phyloP scores from a whole-genome alignment of 2,888 invertebrate species.

The Drosophila paranaensis region DNA sequence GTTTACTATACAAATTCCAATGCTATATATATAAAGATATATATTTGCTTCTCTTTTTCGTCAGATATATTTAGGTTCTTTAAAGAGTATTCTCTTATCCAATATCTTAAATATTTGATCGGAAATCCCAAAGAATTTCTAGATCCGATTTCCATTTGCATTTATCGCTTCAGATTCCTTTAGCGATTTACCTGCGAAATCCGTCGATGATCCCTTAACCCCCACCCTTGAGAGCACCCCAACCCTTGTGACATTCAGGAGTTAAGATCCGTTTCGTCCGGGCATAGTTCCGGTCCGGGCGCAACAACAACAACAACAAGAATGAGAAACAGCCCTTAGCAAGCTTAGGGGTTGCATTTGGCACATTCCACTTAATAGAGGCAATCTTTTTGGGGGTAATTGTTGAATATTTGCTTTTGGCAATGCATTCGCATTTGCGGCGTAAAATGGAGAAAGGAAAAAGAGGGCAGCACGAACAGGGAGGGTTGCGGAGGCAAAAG shows the following conservation, averaged over 20 bases:
- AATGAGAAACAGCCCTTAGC: conserved; percentile 55
- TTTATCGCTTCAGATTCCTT: neutral
- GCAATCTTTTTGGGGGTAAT: conserved; percentile 64
- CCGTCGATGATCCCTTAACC: neutral
- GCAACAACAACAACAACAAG: neutral
- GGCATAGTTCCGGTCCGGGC: conserved; percentile 21
- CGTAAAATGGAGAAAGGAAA: conserved; percentile 62
- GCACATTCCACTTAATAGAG: conserved; percentile 25
- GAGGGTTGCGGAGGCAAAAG: conserved; percentile 12
- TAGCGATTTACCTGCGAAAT: neutral
- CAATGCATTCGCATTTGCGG: conserved; percentile 27
- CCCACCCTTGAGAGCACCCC: neutral
- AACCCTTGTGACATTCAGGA: neutral
- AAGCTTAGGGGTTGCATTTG: conserved; percentile 56
- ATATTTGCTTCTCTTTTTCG: no score
- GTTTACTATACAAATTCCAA: no score
- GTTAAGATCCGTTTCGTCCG: conserved; percentile 20
- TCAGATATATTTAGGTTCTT: no score
- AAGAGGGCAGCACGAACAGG: neutral
- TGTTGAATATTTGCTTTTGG: conserved; percentile 55
- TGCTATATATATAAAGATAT: no score
- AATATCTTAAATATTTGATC: no score
- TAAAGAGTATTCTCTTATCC: no score
- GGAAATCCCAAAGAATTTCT: neutral
- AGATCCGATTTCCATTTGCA: neutral